Evolutionary conservation across 53 echinoderm and acorn worm genomes (phyloP), one percentile per base, ranked within the genome.

Genomic region (Arbacia lixula): DNA sequence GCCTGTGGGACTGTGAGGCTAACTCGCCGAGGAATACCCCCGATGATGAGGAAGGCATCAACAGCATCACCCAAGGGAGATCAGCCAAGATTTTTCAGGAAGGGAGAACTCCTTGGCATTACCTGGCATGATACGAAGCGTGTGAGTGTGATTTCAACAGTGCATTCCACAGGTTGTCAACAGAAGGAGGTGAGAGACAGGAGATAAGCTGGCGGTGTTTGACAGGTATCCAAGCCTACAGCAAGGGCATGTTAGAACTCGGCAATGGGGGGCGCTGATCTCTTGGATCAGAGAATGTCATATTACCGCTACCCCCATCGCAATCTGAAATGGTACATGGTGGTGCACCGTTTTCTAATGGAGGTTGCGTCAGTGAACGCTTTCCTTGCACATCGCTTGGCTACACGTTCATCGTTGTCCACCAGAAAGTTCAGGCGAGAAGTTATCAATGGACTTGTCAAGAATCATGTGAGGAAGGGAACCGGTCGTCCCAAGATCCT

Each of bases 91-190:
- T 46, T 49, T 52, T 68, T 55, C 49, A 10, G 14, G 9, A 89
- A 78, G 52, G 68, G 68, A 38, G 79, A 41, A 1, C 58, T 50
- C 21, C 71, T 73, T 24, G 73, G 31, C 2, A 31, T 52, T 0
- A 51, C 54, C 3, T 86, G 86, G 86, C 72, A 57, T 29, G 85
- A 72, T 65, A 73, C 58, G 6, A 72, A 58, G 49, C 58, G 12
- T 1, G 75, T 86, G 3, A 86, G 30, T 29, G 53, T 50, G 11
- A 28, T 73, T 3, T 73, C 73, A 12, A 73, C 73, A 3, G 33
- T 83, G 5, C 64, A 65, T 27, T 14, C 29, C 14, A 63, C 39
- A 26, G 83, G 46, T 25, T 26, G 27, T 25, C 25, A 52, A 8
- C 53, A 83, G 64, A 83, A 63, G 64, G 14, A 63, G 53, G 41